These are phyloP conservation scores for Cacoxenus indagator DNA, from an alignment of 2,888 invertebrate species.

Conservation along the genomic window DNA sequence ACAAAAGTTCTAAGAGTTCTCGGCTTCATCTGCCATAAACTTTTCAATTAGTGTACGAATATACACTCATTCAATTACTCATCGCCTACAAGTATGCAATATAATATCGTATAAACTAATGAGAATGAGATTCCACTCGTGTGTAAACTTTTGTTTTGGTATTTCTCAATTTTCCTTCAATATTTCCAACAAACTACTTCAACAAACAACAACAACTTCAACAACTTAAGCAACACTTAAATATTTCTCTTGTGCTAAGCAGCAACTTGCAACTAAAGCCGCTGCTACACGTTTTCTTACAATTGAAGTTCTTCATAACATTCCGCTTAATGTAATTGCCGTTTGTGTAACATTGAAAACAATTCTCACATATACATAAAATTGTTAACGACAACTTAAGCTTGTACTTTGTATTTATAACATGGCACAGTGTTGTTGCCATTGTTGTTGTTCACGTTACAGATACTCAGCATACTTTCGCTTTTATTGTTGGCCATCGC, in stretches of 20 bases:
- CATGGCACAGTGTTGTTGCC: constrained; percentile 30
- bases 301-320: constrained; percentile 4
- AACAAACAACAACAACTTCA: not conserved
- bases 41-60: too few relatives aligned
- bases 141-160: too few relatives aligned
- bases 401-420: constrained; percentile 14
- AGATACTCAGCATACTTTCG: not conserved
- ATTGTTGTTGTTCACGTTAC: constrained; percentile 1
- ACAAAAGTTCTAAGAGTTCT: too few relatives aligned
- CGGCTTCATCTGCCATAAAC: too few relatives aligned
- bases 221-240: not conserved
- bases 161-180: too few relatives aligned
- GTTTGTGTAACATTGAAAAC: constrained; percentile 32
- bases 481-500: constrained; percentile 1
- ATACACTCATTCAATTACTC: not conserved
- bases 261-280: not conserved
- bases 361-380: too few relatives aligned
- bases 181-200: not conserved
- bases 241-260: not conserved
- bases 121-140: too few relatives aligned
- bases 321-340: constrained; percentile 33
- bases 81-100: constrained; percentile 19
- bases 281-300: not conserved
- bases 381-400: constrained; percentile 15
- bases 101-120: too few relatives aligned